A percentile compares a stretch with the other conserved stretches of the same genome.
Evolutionary conservation across 2,113 vertebrate genomes (phyloP).

Genomic region (Hippocampus zosterae): DNA sequence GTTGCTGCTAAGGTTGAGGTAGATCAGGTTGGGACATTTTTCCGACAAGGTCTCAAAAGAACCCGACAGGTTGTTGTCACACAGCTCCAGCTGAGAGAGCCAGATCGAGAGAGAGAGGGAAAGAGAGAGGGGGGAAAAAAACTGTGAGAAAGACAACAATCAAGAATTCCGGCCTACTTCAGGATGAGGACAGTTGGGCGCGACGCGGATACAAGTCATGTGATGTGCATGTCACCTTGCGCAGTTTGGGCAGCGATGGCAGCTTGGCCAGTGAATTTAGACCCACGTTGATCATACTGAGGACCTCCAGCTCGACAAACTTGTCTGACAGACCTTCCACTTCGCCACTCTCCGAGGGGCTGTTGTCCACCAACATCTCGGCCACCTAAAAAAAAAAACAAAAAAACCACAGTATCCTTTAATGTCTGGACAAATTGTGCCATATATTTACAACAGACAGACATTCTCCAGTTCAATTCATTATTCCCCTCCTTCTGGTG

Average conservation of each 20-base stretch:
- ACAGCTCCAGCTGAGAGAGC: conserved; percentile 76
- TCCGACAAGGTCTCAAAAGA: conserved; percentile 76
- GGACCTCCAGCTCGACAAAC: conserved; percentile 87
- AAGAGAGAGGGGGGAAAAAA: too few species aligned
- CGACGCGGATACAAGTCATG: neutral
- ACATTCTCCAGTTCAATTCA: too few species aligned
- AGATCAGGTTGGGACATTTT: conserved; percentile 78
- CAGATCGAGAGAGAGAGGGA: too few species aligned
- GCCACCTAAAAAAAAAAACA: conserved; percentile 68
- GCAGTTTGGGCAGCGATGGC: conserved; percentile 91
- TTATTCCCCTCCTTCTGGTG: too few species aligned
- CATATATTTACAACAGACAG: neutral
- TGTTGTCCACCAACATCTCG: conserved; percentile 92
- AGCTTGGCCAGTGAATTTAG: conserved; percentile 87
- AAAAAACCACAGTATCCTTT: neutral
- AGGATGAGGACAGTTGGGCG: neutral
- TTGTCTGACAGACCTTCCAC: conserved; percentile 93
- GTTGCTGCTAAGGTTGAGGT: conserved; percentile 85
- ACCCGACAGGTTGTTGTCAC: conserved; percentile 77
- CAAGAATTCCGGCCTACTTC: neutral
- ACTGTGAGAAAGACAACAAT: neutral
- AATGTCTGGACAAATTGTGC: neutral
- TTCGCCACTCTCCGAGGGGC: conserved; percentile 84
- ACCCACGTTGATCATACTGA: conserved; percentile 91
- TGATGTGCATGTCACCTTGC: conserved; percentile 77